A percentile compares a stretch with the other conserved stretches of the same genome.
These are phyloP conservation scores for Anoplolepis gracilipes DNA, from an alignment of 1,140 invertebrate genomes.

Conservation along the genomic window DNA sequence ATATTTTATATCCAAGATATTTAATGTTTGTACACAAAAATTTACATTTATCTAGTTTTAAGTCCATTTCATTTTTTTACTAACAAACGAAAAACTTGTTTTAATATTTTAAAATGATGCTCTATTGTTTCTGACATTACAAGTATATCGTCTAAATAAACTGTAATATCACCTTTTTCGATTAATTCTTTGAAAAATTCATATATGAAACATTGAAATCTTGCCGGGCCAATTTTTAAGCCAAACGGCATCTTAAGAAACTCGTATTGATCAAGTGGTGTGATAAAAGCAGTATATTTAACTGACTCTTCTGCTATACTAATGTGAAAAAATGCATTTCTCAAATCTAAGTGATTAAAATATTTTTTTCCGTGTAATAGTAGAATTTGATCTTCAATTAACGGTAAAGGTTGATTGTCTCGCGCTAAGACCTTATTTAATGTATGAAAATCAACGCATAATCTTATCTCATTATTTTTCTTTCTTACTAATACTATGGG, in stretches of 20 bases:
- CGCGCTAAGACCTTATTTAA: no score
- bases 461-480: no score
- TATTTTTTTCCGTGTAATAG: no score
- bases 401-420: no score
- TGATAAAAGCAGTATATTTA: slow-evolving; percentile 3
- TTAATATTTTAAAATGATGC: not conserved
- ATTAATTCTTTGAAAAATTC: not conserved
- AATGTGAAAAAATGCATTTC: no score
- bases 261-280: not conserved
- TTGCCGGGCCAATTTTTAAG: not conserved
- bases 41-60: not conserved
- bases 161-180: not conserved
- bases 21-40: not conserved
- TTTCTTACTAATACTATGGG: no score
- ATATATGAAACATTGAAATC: not conserved
- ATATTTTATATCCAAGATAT: not conserved
- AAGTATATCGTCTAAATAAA: not conserved
- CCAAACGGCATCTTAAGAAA: not conserved
- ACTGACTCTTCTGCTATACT: not conserved
- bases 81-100: not conserved
- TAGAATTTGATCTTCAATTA: no score
- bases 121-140: not conserved
- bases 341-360: no score
- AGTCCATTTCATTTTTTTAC: not conserved
- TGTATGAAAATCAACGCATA: no score